Evolutionary conservation across 2,113 vertebrate species (phyloP), one percentile per base, ranked within the genome.

Genomic region (Felis catus): DNA sequence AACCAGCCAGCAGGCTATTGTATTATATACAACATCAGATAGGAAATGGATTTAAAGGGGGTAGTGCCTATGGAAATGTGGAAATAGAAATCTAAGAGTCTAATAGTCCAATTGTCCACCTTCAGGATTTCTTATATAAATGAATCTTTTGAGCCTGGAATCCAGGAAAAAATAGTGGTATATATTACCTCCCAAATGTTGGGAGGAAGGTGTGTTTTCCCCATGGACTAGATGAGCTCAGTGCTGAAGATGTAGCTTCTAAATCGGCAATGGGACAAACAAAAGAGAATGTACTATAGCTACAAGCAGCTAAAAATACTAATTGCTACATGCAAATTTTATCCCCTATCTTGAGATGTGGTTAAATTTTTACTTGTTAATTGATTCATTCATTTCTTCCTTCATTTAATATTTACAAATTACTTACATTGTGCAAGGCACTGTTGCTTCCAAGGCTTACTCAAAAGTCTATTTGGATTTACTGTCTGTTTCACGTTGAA

Each of bases 331-430:
- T 25, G 48, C 36, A 84, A 31, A 51, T 4, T 29, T 76, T 63
- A 84, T 39, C 13, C 19, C 19, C 55, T 2, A 13, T 33, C 14
- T n/a, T 29, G 27, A 12, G 21, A 71, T 61, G 2, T 21, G 1
- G 5, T 14, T 93, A 53, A 10, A 18, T 70, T 71, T 92, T 83
- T 70, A n/a, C 10, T 68, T 11, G 70, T 86, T 95, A 11, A 61
- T 31, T n/a, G 4, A 73, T 84, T 91, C 63, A 79, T 12, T 86
- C 11, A 73, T 27, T 94, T 76, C 25, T 19, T 83, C 21, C 13
- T 89, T 73, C 31, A 83, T 70, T 95, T 88, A 91, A 78, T 66
- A 48, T 88, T 87, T 91, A 84, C 85, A 87, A 81, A 83, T 82
- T 79, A 90, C 14, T 84, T 53, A 85, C 31, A 78, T 41, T 48